These are phyloP conservation scores for Drosophila atroscutellata DNA, from an alignment of 2,888 invertebrate species.

Conservation along the genomic window DNA sequence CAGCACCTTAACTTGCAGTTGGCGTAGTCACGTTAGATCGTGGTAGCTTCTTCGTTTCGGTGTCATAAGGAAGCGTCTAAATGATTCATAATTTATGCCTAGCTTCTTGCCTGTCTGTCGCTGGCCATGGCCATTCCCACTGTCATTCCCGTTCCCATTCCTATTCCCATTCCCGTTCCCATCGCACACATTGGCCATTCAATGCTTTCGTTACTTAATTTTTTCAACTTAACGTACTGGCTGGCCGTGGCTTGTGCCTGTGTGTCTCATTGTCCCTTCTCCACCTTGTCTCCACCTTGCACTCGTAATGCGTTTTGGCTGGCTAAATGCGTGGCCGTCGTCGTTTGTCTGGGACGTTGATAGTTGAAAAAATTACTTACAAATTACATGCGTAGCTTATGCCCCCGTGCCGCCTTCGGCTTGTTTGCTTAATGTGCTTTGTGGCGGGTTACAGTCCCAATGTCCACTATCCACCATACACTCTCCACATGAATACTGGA, in stretches of 20 bases:
- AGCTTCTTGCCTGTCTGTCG: conserved; percentile 46
- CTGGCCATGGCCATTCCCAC: conserved; percentile 39
- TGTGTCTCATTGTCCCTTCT: conserved; percentile 23
- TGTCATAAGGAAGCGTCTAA: conserved; percentile 83
- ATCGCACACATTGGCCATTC: conserved; percentile 55
- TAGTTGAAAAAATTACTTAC: conserved; percentile 81
- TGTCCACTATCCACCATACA: conserved; percentile 17
- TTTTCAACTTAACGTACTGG: conserved; percentile 62
- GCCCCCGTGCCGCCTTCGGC: conserved; percentile 78
- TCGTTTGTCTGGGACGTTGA: conserved; percentile 72
- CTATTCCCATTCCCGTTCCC: conserved; percentile 26
- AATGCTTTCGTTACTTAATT: conserved; percentile 79
- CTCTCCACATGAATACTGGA: conserved; percentile 2
- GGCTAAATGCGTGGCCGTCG: conserved; percentile 66
- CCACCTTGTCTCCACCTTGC: neutral
- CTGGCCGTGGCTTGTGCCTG: conserved; percentile 66
- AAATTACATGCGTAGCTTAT: conserved; percentile 81
- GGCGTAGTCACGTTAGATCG: conserved; percentile 33
- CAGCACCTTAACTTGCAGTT: conserved; percentile 16
- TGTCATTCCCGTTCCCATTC: conserved; percentile 24
- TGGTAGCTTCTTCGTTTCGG: conserved; percentile 67
- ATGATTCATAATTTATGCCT: conserved; percentile 83
- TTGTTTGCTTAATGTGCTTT: conserved; percentile 76
- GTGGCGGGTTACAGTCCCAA: conserved; percentile 55
- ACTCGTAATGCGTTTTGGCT: conserved; percentile 61